Evolutionary conservation across 1,140 invertebrate species (phyloP), one percentile per base, ranked within the genome.

Genomic region (Ceratosolen fusciceps): DNA sequence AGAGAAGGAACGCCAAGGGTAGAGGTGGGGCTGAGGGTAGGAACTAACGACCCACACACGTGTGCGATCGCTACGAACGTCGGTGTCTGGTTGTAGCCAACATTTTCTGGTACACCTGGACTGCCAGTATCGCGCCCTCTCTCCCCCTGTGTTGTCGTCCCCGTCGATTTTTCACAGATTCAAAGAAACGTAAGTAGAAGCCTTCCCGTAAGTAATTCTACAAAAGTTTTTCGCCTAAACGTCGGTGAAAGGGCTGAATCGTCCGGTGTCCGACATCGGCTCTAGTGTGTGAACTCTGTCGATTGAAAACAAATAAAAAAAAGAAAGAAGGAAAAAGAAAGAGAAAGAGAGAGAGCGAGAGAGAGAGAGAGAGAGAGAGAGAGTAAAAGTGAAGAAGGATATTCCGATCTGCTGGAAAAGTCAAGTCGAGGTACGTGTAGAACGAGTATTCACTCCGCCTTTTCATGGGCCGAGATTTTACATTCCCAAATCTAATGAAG

Each of bases 11-110:
- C 16, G 19, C 5, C 16, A 52, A n/a, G 70, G 37, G 26, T n/a
- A 31, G 0, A 47, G 47, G 49, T 49, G 49, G 43, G 60, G 31
- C 8, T n/a, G 43, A n/a, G 26, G 34, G 10, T 68, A 54, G 62
- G 31, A 77, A n/a, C 74, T 26, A 52, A 74, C 26, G 60, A 75
- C 74, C 58, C 24, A 75, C 43, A 75, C 74, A 75, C 60, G 74
- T 75, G 73, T 39, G 34, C 56, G 14, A 16, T 12, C 31, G 39
- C 31, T 70, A 4, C 24, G 1, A 70, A 47, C 49, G 47, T 8
- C 24, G 54, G 29, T 21, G 10, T 58, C 56, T 74, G 34, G 12
- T 43, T 47, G 34, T 47, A 70, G 5, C 37, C 14, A 16, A 62
- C 29, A 39, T 34, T 74, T 29, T 49, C 19, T 34, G 39, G 16